Conservation (phyloP, 2,113 vertebrate species). For the Tympanuchus pallidicinctus region DNA sequence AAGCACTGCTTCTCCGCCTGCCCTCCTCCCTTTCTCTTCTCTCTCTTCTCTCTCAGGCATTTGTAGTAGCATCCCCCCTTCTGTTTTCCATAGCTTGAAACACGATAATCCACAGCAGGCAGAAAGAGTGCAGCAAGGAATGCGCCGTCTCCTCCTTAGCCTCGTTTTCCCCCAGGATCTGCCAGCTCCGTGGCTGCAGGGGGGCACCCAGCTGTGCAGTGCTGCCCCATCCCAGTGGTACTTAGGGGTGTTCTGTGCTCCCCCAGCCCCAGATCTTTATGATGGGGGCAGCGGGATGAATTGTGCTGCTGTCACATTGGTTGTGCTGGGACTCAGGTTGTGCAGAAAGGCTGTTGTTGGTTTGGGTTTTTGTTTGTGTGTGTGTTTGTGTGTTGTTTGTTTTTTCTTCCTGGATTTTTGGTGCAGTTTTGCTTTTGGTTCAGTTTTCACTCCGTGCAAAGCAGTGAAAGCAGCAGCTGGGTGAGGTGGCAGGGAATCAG, state of each 20-base stretch:
- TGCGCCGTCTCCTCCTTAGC: background rate
- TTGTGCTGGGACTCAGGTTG: background rate
- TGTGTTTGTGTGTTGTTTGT: background rate
- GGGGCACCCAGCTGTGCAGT: background rate
- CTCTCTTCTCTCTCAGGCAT: background rate
- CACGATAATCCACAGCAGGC: conserved; percentile 30
- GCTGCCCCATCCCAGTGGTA: background rate
- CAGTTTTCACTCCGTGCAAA: fast-evolving
- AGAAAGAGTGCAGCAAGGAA: background rate
- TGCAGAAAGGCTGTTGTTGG: background rate
- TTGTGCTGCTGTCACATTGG: background rate
- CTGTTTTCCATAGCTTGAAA: conserved; percentile 53
- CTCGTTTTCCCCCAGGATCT: fast-evolving
- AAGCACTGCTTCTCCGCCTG: background rate
- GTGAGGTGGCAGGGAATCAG: background rate
- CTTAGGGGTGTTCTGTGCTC: background rate
- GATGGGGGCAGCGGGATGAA: background rate
- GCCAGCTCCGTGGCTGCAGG: background rate
- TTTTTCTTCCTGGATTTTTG: background rate
- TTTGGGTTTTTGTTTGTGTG: background rate
- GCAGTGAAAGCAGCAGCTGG: background rate
- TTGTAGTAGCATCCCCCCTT: conserved; percentile 24
- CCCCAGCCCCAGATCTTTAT: background rate
- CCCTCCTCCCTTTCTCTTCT: background rate
- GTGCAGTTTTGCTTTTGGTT: fast-evolving